A percentile compares a stretch with the other conserved stretches of the same genome.
phyloP scores from a whole-genome alignment of 2,888 invertebrate genomes.

The Parthenolecanium corni region DNA sequence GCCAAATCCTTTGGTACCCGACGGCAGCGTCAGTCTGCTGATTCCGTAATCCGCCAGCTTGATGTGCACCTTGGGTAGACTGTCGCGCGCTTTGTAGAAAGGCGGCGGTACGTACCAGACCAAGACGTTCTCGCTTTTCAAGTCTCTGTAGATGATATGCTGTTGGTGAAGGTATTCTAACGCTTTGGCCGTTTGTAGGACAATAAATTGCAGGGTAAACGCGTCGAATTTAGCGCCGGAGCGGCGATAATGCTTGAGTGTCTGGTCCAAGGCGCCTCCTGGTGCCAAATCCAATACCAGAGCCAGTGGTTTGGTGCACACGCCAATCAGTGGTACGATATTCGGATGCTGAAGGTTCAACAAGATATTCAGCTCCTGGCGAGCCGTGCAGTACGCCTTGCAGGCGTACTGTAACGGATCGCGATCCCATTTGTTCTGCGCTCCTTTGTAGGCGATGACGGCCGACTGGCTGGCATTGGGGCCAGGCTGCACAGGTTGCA shows the following conservation, averaged over 20 bases:
- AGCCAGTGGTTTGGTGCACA: conserved; percentile 44
- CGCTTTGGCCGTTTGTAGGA: conserved; percentile 75
- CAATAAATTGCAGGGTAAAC: conserved; percentile 68
- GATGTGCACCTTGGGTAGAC: conserved; percentile 56
- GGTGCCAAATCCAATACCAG: conserved; percentile 84
- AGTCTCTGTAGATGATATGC: conserved; percentile 82
- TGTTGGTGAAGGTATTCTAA: conserved; percentile 89
- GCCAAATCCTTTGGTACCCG: conserved; percentile 92
- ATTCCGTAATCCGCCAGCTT: conserved; percentile 97
- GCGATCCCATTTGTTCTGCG: conserved; percentile 80
- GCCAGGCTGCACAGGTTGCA: conserved; percentile 86
- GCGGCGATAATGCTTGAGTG: conserved; percentile 71
- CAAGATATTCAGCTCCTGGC: conserved; percentile 86
- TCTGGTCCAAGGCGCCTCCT: conserved; percentile 74
- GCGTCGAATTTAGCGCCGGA: conserved; percentile 71
- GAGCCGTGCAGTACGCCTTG: conserved; percentile 89
- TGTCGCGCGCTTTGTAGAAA: conserved; percentile 41
- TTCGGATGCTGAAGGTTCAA: conserved; percentile 74
- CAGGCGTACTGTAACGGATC: conserved; percentile 86
- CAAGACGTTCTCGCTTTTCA: conserved; percentile 93
- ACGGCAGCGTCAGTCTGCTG: conserved; percentile 73
- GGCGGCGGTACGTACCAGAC: conserved; percentile 94
- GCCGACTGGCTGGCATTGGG: conserved; percentile 54
- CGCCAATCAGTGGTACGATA: conserved; percentile 80
- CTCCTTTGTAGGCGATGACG: conserved; percentile 51